Conservation (phyloP, 2,113 vertebrate species). For the Lucifuga dentata region DNA sequence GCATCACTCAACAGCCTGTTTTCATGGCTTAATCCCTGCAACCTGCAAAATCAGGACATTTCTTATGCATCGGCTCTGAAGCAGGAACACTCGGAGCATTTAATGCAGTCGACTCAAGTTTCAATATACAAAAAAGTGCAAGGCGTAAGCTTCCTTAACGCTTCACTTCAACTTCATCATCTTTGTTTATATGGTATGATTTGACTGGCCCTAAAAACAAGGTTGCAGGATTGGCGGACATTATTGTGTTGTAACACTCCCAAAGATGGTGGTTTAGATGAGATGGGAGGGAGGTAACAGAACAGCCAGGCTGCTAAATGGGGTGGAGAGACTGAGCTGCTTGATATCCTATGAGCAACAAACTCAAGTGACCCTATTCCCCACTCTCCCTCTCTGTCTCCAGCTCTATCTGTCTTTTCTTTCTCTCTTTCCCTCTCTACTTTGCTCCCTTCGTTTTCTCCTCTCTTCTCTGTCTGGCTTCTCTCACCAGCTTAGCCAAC, state of each 20-base stretch:
- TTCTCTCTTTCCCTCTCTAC: constrained; percentile 37
- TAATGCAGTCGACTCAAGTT: constrained; percentile 22
- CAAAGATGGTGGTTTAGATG: constrained; percentile 74
- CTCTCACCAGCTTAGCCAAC: constrained; percentile 69
- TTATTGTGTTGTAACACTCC: constrained; percentile 66
- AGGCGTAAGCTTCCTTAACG: constrained; percentile 38
- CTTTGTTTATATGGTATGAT: constrained; percentile 50
- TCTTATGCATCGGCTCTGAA: constrained; percentile 2
- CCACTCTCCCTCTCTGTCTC: constrained; percentile 63
- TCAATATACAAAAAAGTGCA: constrained; percentile 33
- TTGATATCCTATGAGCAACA: constrained; percentile 82
- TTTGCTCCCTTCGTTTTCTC: constrained; percentile 30
- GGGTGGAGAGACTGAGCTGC: constrained; percentile 73
- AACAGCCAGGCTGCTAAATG: constrained; percentile 63
- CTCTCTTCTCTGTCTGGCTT: constrained; percentile 36
- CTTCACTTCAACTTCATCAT: constrained; percentile 42
- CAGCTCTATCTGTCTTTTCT: constrained; percentile 57
- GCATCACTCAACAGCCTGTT: constrained; percentile 22
- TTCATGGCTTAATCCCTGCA: background rate
- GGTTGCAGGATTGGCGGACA: constrained; percentile 49
- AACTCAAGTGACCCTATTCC: constrained; percentile 84
- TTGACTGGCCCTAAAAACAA: constrained; percentile 28
- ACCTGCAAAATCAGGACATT: constrained; percentile 35
- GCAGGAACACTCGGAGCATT: constrained; percentile 14
- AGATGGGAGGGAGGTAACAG: constrained; percentile 67